Evolutionary conservation across 2,797 vertebrate species (phyloP).

Genomic region (Taeniopygia guttata): DNA sequence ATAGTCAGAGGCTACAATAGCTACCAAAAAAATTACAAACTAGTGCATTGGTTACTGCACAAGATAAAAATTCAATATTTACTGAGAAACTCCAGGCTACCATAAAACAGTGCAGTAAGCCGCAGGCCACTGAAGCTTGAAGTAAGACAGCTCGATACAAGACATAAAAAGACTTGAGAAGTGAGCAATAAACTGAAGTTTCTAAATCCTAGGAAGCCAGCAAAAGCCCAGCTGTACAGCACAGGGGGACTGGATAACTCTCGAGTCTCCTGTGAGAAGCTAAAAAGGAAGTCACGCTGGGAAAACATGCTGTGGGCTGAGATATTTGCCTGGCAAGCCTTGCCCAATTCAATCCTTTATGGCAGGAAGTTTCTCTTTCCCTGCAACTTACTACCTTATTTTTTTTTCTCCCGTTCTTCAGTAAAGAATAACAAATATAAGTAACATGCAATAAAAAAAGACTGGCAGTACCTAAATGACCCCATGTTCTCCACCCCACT

Average conservation of each 20-base stretch:
- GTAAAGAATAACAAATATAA: not conserved
- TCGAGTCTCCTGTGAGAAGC: not conserved
- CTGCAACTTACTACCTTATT: not conserved
- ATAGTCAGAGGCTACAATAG: not conserved
- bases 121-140: not conserved
- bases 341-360: not conserved
- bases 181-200: not conserved
- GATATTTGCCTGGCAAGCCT: not conserved
- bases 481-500: not conserved
- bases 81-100: conserved; percentile 21
- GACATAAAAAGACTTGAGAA: not conserved
- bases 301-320: not conserved
- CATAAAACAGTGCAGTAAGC: not conserved
- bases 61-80: conserved; percentile 8
- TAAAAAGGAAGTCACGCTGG: not conserved
- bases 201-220: not conserved
- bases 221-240: not conserved
- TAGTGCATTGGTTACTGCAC: not conserved
- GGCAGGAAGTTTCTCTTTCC: not conserved
- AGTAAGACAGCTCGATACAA: not conserved
- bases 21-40: not conserved
- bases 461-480: not conserved
- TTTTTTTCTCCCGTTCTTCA: accelerated
- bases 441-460: not conserved
- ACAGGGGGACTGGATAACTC: not conserved